Evolutionary conservation across 2,113 vertebrate genomes (phyloP).

Genomic region (Muntiacus muntjak): DNA sequence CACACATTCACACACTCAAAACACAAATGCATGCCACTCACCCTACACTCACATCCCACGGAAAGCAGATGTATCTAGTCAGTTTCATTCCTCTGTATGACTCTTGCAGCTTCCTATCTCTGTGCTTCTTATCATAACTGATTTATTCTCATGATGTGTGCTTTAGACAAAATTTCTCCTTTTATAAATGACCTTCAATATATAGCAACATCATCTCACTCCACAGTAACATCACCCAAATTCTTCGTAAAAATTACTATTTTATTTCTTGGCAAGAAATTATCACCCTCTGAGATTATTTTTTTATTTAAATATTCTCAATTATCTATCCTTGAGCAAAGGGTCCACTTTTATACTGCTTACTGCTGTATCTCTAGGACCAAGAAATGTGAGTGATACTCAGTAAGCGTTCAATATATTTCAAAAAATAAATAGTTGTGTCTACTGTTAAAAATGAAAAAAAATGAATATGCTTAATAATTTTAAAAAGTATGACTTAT

Average conservation of each 20-base stretch:
- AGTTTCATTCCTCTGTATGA: background rate
- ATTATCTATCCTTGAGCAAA: background rate
- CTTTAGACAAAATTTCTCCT: background rate
- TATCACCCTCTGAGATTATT: background rate
- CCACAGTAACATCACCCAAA: background rate
- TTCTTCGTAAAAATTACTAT: background rate
- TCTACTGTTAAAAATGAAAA: background rate
- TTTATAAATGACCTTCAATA: background rate
- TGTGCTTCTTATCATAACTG: background rate
- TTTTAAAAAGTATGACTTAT: background rate
- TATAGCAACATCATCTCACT: background rate
- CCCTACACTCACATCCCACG: background rate
- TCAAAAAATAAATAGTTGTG: background rate
- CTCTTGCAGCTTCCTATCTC: background rate
- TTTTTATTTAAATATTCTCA: background rate
- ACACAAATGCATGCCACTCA: background rate
- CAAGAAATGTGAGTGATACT: background rate
- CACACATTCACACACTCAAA: background rate
- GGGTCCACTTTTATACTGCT: background rate
- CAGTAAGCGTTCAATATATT: background rate
- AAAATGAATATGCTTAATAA: background rate
- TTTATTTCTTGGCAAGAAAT: background rate
- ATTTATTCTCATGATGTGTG: background rate
- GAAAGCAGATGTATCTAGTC: background rate
- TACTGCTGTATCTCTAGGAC: background rate